Conservation (phyloP, 1,140 invertebrate genomes). For the Watersipora subatra region DNA sequence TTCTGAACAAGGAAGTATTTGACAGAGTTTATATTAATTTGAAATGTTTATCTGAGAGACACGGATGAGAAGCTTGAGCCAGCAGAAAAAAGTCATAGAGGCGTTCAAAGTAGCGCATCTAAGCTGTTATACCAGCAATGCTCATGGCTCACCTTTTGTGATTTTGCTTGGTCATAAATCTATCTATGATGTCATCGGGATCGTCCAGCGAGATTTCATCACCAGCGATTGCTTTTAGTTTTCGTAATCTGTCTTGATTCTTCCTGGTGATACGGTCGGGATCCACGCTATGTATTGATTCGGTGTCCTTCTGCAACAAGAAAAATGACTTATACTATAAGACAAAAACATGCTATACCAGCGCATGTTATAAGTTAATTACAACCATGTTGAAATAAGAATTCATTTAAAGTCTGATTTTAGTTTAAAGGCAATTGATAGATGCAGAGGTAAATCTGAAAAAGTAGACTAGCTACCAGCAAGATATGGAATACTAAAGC, state of each 20-base stretch:
- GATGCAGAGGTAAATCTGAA: neutral
- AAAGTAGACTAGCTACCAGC: neutral
- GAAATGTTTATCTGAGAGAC: too few species aligned
- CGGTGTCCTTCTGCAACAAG: neutral
- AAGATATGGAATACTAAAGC: too few species aligned
- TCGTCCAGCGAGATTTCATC: slow-evolving; percentile 34
- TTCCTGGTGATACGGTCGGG: slow-evolving; percentile 30
- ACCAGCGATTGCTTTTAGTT: slow-evolving; percentile 27
- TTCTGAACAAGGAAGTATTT: too few species aligned
- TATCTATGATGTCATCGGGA: slow-evolving; percentile 35
- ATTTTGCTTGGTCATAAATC: slow-evolving; percentile 34
- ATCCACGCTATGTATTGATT: slow-evolving; percentile 31
- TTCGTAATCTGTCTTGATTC: slow-evolving; percentile 31
- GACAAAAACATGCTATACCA: neutral
- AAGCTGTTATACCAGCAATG: too few species aligned
- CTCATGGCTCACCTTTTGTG: slow-evolving; percentile 34
- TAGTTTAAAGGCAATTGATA: too few species aligned
- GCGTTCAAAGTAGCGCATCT: too few species aligned
- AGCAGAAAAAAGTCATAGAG: too few species aligned
- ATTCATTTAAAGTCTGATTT: too few species aligned
- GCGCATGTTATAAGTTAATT: neutral
- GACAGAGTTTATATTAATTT: too few species aligned
- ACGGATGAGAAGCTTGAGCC: too few species aligned
- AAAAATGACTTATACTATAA: neutral
- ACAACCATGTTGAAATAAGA: too few species aligned